Base-by-base conservation (phyloP, 2,113 vertebrate species). In the Cathartes aura region DNA sequence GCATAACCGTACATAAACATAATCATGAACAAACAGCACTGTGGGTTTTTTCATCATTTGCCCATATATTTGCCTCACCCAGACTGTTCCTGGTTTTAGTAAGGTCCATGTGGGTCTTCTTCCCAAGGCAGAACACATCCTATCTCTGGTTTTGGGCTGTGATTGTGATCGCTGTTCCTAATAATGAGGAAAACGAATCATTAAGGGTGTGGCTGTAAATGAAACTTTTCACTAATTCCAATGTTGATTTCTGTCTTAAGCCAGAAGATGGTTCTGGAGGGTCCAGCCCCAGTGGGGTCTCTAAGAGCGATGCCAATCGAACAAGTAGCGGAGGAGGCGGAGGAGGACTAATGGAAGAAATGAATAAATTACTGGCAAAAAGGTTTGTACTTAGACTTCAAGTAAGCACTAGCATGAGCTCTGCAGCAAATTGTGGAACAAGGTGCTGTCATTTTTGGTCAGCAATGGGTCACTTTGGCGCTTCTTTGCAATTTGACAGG, bases 291-390 rank as follows among this genome's bases (percentile, higher is more conserved):
- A 98, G 99, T 43, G 99, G 99, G 82, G 98, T 98, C 78, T 98
- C 98, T 16, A 99, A 99, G 98, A 99, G 98, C 1, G 99, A 99
- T 97, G 98, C 99, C 97, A 99, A 99, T 98, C 99, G 99, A 90
- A 99, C 99, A 17, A 99, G 99, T 95, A 98, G 98, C 0, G 98
- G 98, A 83, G 98, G 98, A 96, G 99, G 99, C 0, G 99, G 99
- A 55, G 99, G 99, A 34, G 99, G 99, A 38, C 98, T 99, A 90
- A 99, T 99, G 99, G 99, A 99, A 95, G 99, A 99, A 97, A 99
- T 99, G 99, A 99, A 99, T 98, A 99, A 99, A 97, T 98, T 99
- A 90, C 98, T 99, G 97, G 99, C 99, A 96, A 99, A 99, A 98
- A 99, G 99, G 99, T 99, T 89, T 94, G 98, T 97, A 55, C 24